Base-by-base conservation (phyloP, 92 coral and sea anemone species). In the Epizoanthus illoricatus region DNA sequence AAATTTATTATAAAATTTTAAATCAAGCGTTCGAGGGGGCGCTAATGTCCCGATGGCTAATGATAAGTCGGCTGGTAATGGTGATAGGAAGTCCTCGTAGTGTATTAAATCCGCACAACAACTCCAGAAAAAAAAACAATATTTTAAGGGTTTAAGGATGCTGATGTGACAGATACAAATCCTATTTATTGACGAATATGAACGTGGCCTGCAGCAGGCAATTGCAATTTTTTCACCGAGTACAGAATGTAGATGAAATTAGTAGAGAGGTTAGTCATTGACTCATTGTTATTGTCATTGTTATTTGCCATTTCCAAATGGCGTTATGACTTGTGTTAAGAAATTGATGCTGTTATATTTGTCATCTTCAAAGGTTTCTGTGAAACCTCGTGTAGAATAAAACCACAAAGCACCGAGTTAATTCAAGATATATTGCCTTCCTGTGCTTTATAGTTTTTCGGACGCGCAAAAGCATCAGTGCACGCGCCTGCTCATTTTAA, bases 141-240 rank as follows among this genome's bases (percentile, higher is more conserved):
- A 76, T 61, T 61, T 42, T 42, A 76, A 76, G 71, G 36, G 70
- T 63, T 49, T 49, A 45, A 63, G 82, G 20, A 62, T 24, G 41
- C 71, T 43, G 23, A 61, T 60, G 39, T 28, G 64, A 45, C 15
- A 57, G 41, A 42, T 78, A 55, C 13, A 68, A 63, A 70, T 69
- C 49, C 43, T 78, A 78, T 78, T 78, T 78, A 78, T 78, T 78
- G 82, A 62, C 47, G 56, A 57, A 78, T 62, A 78, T 78, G 58
- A 63, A 78, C 17, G 59, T 63, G 40, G 82, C 82, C 82, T 64
- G 70, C 64, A 18, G 60, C 82, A 78, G 82, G 82, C 71, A 59
- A 78, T 49, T 49, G 2, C 56, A 66, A 63, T 42, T 19, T 43
- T 43, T 13, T 43, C 58, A 63, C 71, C 70, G 65, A 10, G 41